Conservation (phyloP, 2,797 vertebrate species). For the Liparis tanakae region DNA sequence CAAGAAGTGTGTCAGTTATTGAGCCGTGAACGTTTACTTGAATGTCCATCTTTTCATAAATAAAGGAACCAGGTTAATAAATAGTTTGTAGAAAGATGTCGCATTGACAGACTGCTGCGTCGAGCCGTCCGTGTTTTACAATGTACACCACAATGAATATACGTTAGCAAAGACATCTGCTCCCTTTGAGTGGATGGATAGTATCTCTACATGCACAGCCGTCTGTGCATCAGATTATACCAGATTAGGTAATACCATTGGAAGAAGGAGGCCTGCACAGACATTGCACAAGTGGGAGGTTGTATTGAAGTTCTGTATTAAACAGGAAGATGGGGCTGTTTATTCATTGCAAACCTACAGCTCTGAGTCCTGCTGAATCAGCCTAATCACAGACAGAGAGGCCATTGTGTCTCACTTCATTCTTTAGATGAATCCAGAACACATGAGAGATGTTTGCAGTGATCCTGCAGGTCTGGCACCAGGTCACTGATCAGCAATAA, state of each 20-base stretch:
- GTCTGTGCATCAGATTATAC: neutral
- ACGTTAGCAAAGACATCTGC: constrained; percentile 14
- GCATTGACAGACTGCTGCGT: constrained; percentile 7
- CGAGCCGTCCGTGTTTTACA: constrained; percentile 2
- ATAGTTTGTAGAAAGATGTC: constrained; percentile 45
- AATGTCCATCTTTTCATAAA: constrained; percentile 28
- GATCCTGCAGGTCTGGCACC: neutral
- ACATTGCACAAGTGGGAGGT: neutral
- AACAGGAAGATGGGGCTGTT: constrained; percentile 48
- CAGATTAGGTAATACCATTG: neutral
- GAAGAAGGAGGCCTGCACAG: neutral
- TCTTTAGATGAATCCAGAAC: neutral
- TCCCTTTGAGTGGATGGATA: constrained; percentile 4
- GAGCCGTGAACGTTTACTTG: constrained; percentile 39
- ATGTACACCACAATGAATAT: constrained; percentile 24
- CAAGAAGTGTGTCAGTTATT: constrained; percentile 16
- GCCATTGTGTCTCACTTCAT: neutral
- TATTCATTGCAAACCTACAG: constrained; percentile 3
- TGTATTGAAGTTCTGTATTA: constrained; percentile 1
- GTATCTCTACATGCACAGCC: neutral
- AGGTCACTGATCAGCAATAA: neutral
- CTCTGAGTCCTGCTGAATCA: neutral
- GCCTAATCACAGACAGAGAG: neutral
- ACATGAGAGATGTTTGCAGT: neutral
- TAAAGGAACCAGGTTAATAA: constrained; percentile 43